Conservation (phyloP, 1,140 invertebrate species). For the Pseudomyrmex flavicornis region DNA sequence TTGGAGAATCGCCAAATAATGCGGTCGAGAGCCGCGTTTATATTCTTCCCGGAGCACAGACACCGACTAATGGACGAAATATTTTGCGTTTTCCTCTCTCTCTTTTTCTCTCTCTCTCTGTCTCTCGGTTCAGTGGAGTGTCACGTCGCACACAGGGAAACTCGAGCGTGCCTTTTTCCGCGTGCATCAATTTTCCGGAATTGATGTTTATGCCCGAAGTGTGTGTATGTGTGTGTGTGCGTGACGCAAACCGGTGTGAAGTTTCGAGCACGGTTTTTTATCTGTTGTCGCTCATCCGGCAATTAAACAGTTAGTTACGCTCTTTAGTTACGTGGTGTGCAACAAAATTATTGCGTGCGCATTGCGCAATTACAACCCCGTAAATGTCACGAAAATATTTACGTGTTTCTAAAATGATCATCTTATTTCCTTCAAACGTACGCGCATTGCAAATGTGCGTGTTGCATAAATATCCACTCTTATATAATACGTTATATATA, state of each 20-base stretch:
- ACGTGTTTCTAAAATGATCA: too few species aligned
- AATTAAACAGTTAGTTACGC: background rate
- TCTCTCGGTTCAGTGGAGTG: constrained; percentile 17
- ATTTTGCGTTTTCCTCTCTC: background rate
- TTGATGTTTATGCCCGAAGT: constrained; percentile 22
- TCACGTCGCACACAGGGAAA: constrained; percentile 8
- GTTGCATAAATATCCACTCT: too few species aligned
- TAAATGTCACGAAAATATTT: too few species aligned
- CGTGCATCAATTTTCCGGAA: constrained; percentile 42
- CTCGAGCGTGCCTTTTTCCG: constrained; percentile 31
- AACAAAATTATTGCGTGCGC: too few species aligned
- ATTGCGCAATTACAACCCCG: too few species aligned
- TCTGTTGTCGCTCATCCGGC: background rate
- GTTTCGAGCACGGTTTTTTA: background rate
- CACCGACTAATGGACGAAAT: constrained; percentile 25
- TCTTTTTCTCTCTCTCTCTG: too few species aligned
- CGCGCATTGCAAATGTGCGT: too few species aligned
- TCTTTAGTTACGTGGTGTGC: too few species aligned
- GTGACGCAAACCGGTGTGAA: constrained; percentile 27
- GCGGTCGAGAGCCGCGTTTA: background rate
- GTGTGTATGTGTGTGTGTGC: too few species aligned
- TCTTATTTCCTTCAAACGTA: too few species aligned
- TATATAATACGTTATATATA: too few species aligned
- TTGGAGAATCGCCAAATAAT: constrained; percentile 56
- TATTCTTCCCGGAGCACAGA: constrained; percentile 2